A percentile compares a stretch with the other conserved stretches of the same genome.
These are phyloP conservation scores for Clunio marinus DNA, from an alignment of 2,888 invertebrate genomes.

Conservation along the genomic window DNA sequence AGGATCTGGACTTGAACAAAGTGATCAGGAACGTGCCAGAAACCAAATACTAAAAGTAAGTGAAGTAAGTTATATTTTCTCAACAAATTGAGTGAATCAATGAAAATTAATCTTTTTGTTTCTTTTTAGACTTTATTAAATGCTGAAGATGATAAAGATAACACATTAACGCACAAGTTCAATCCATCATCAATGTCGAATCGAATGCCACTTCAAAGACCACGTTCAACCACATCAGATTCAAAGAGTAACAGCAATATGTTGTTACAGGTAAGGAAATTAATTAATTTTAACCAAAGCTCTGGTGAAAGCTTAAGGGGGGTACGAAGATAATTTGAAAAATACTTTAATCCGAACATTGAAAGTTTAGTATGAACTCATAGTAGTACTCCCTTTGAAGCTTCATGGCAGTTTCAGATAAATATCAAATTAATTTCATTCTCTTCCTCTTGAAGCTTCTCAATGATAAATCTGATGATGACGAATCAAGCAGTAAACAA, in stretches of 20 bases:
- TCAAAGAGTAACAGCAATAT: slow-evolving; percentile 55
- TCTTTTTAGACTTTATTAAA: slow-evolving; percentile 42
- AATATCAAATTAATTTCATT: too few relatives aligned
- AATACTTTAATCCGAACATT: slow-evolving; percentile 38
- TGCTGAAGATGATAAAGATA: slow-evolving; percentile 50
- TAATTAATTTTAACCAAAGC: slow-evolving; percentile 40
- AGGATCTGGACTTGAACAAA: slow-evolving; percentile 42
- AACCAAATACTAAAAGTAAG: slow-evolving; percentile 45
- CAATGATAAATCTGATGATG: slow-evolving; percentile 77
- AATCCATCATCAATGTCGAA: slow-evolving; percentile 40
- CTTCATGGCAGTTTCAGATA: too few relatives aligned
- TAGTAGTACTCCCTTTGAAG: too few relatives aligned
- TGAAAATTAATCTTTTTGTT: neutral
- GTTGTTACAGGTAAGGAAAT: slow-evolving; percentile 65
- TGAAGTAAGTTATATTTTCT: neutral
- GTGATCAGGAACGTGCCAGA: slow-evolving; percentile 47
- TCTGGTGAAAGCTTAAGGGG: slow-evolving; percentile 12
- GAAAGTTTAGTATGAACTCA: too few relatives aligned
- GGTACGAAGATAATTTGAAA: neutral
- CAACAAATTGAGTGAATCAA: neutral
- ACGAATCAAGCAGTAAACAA: slow-evolving; percentile 55
- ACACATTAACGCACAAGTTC: slow-evolving; percentile 37
- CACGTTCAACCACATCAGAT: slow-evolving; percentile 43
- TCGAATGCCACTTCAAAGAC: slow-evolving; percentile 43
- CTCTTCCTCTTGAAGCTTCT: slow-evolving; percentile 61